A percentile compares a stretch with the other conserved stretches of the same genome.
Conservation (phyloP, 2,113 vertebrate genomes). For the Motacilla tschutschensis region DNA sequence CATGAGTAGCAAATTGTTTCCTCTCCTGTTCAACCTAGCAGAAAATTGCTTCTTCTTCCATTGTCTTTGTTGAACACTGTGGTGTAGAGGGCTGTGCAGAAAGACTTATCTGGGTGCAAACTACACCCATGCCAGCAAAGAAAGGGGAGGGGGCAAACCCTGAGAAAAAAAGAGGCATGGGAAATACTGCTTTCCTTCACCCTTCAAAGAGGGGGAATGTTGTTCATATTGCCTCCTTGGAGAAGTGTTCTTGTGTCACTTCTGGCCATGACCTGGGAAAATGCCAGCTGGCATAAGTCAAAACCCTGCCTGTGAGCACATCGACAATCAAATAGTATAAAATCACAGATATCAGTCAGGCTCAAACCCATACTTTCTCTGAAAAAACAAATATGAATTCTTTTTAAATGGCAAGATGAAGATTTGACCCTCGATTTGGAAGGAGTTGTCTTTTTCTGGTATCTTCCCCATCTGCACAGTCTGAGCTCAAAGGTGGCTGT, state of each 20-base stretch:
- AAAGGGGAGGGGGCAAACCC: accelerated
- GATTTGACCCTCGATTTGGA: neutral
- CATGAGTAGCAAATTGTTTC: neutral
- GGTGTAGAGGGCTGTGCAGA: neutral
- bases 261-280: neutral
- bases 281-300: neutral
- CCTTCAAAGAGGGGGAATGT: neutral
- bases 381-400: neutral
- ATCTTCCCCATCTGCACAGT: neutral
- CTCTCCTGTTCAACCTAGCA: neutral
- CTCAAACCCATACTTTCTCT: neutral
- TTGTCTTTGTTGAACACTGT: neutral
- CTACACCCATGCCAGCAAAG: neutral
- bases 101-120: neutral
- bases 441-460: neutral
- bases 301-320: neutral
- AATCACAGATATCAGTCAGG: neutral
- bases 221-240: neutral
- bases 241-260: neutral
- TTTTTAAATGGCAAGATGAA: neutral
- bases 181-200: neutral
- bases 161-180: neutral
- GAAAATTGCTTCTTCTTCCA: neutral
- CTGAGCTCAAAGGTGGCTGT: neutral
- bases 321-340: neutral